These are phyloP conservation scores for Hydropotes inermis DNA, from an alignment of 2,113 vertebrate species.

Conservation along the genomic window DNA sequence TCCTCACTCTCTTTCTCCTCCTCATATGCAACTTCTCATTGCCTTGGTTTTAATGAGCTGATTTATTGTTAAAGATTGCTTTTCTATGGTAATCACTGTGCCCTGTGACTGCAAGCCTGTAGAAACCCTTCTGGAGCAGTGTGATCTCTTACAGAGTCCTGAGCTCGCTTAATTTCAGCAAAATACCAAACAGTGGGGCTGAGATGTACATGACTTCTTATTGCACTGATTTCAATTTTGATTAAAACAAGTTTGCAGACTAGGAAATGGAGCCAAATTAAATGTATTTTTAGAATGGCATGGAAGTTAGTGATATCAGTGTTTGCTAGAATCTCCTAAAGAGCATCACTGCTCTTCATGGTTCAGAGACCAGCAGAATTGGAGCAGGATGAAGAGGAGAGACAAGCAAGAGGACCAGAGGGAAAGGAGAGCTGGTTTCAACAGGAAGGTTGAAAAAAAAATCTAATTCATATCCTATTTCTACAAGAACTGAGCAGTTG, in stretches of 20 bases:
- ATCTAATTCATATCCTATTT: conserved; percentile 5
- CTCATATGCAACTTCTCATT: not conserved
- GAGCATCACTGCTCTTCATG: conserved; percentile 47
- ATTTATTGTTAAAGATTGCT: not conserved
- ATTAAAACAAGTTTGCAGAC: conserved; percentile 57
- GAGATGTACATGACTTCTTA: conserved; percentile 64
- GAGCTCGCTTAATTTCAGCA: conserved; percentile 54
- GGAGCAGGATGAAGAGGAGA: conserved; percentile 25
- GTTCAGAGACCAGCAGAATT: conserved; percentile 58
- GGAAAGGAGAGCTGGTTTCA: not conserved
- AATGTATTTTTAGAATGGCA: conserved; percentile 55
- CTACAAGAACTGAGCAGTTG: not conserved
- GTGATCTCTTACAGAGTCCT: not conserved
- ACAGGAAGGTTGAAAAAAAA: not conserved
- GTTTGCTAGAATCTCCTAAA: conserved; percentile 51
- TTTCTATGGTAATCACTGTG: not conserved
- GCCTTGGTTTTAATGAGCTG: conserved; percentile 36
- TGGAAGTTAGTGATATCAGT: conserved; percentile 52
- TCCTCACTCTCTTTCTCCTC: not conserved
- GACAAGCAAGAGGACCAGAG: not conserved
- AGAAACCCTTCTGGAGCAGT: not conserved
- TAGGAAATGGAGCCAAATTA: conserved; percentile 65
- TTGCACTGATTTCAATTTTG: conserved; percentile 63
- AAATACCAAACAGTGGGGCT: conserved; percentile 48
- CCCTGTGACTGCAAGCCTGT: not conserved